Percentiles rank a stretch among this genome's conserved stretches.
phyloP scores from a whole-genome alignment of 2,888 invertebrate genomes.

The Ashinkailepas kermadecensis region DNA sequence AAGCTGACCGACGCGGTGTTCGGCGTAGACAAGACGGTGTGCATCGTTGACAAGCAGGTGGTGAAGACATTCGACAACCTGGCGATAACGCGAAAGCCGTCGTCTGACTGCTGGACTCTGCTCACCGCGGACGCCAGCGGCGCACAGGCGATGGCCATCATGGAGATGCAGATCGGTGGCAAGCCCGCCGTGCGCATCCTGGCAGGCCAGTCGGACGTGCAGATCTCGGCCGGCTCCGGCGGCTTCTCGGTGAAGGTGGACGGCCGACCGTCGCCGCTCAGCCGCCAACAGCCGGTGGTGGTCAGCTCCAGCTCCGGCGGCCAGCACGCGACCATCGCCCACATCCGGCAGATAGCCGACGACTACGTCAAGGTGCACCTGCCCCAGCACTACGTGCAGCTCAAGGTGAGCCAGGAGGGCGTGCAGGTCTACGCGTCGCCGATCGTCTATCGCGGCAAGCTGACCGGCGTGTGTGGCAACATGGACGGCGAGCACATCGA shows the following conservation, averaged over 20 bases:
- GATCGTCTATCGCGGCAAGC: neutral
- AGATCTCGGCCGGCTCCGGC: neutral
- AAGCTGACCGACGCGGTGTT: neutral
- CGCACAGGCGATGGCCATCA: neutral
- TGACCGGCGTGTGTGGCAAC: conserved; percentile 27
- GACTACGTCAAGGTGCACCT: neutral
- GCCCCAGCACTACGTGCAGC: neutral
- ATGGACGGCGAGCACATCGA: conserved; percentile 24
- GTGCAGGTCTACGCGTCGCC: neutral
- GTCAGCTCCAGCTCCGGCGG: neutral
- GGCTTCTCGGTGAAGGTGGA: neutral
- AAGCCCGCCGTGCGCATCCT: neutral
- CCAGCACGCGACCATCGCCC: neutral
- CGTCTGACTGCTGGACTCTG: neutral
- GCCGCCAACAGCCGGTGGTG: neutral
- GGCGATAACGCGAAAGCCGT: neutral
- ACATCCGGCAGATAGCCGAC: neutral
- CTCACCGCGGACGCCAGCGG: neutral
- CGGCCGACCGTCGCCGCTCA: neutral
- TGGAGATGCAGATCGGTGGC: neutral
- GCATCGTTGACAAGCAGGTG: conserved; percentile 35
- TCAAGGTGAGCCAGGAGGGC: neutral
- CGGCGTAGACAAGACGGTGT: conserved; percentile 26
- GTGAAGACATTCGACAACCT: conserved; percentile 35
- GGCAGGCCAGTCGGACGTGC: too few species aligned